These are phyloP conservation scores for Diplazon laetatorius DNA, from an alignment of 2,888 invertebrate genomes.

Conservation along the genomic window DNA sequence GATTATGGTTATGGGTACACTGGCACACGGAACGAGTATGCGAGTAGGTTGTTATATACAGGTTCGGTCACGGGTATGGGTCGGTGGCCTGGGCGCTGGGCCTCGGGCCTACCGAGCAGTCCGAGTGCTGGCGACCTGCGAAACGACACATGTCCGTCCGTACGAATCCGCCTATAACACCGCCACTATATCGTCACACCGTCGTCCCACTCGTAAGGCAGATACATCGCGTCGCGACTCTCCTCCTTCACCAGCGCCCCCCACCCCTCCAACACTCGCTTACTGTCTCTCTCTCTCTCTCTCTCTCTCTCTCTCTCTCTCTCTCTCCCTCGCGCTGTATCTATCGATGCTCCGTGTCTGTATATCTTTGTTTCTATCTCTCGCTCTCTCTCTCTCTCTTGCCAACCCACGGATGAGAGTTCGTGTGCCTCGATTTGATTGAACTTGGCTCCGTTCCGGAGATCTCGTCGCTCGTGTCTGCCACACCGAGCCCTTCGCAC, in stretches of 20 bases:
- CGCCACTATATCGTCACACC: constrained; percentile 13
- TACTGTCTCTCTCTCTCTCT: constrained; percentile 58
- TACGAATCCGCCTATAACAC: constrained; percentile 27
- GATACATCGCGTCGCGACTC: constrained; percentile 42
- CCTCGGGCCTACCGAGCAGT: constrained; percentile 67
- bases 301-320: not conserved
- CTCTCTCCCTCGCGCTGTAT: not conserved
- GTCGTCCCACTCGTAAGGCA: constrained; percentile 59
- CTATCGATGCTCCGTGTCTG: too few species aligned
- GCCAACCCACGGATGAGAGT: not conserved
- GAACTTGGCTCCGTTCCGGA: constrained; percentile 51
- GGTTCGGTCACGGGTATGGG: constrained; percentile 72
- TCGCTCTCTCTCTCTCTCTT: too few species aligned
- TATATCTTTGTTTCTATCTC: too few species aligned
- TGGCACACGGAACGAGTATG: constrained; percentile 31
- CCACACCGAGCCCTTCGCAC: not conserved
- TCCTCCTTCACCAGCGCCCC: constrained; percentile 24
- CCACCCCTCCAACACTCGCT: constrained; percentile 43
- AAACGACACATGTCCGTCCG: constrained; percentile 71
- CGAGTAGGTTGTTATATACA: constrained; percentile 30
- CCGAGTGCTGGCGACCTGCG: constrained; percentile 66
- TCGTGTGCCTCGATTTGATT: constrained; percentile 42
- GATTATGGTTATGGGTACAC: constrained; percentile 56
- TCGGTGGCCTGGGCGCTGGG: constrained; percentile 74
- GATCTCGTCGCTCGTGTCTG: not conserved